Base-by-base conservation (phyloP, 2,888 invertebrate species). In the Xestia sexstrigata region DNA sequence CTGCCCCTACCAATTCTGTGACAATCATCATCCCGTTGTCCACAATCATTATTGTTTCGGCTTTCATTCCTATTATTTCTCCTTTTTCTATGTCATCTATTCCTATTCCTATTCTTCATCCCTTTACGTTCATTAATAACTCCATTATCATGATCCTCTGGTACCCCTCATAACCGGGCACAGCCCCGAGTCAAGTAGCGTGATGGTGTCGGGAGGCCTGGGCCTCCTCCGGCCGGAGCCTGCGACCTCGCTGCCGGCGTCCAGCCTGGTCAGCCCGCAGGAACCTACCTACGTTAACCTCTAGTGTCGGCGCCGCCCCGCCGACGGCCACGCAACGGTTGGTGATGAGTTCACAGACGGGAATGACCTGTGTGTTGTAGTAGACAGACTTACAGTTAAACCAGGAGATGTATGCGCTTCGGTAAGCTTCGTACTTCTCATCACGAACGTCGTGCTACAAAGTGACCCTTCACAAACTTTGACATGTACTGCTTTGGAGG, bases 221-320 rank as follows among this genome's bases (percentile, higher is more conserved):
- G 97, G 96, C 90, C 95, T 96, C 79, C 96, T 94, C 86, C 94
- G 97, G 90, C 96, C 97, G 91, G 97, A 97, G 96, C 96, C 97
- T 92, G 94, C 96, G 93, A 93, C 96, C 87, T 96, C 96, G 83
- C 95, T 96, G 90, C 95, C 95, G 82, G 93, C 94, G 77, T 93
- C 94, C 65, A 93, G 94, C 85, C 93, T 96, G 86, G 95, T 95
- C 82, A 97, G 97, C 89, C 98, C 98, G 84, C 98, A 98, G 97
- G 98, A 98, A 97, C 99, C 99, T 90, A 99, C 99, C 92, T 99
- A 99, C 97, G 99, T 99, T 96, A 99, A 99, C 98, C 98, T 99
- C 97, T 98, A 98, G 98, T 97, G 97, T 96, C 95, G 95, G 96
- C 95, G 94, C 91, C 90, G 92, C 93, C 94, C 94, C 95, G 95